Evolutionary conservation across 2,797 vertebrate genomes (phyloP).

Genomic region (Lacerta agilis): DNA sequence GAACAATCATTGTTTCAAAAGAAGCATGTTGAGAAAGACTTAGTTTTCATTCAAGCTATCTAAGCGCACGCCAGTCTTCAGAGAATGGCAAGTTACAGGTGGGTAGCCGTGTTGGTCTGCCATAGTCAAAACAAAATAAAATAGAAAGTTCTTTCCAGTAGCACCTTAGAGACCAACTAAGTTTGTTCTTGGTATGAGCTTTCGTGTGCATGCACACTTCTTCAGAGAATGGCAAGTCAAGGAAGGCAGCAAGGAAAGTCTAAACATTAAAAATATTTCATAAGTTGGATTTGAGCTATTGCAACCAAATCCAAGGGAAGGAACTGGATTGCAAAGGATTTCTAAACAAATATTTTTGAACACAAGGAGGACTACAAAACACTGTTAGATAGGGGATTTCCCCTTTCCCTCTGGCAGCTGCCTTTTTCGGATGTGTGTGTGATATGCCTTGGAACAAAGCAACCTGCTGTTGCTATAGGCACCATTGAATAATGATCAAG

Average conservation of each 20-base stretch:
- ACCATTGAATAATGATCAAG: too few species aligned
- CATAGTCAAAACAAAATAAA: too few species aligned
- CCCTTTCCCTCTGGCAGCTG: too few species aligned
- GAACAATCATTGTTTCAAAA: slow-evolving; percentile 39
- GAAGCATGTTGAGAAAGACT: neutral
- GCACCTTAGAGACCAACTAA: too few species aligned
- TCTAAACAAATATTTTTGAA: slow-evolving; percentile 25
- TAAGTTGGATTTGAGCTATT: slow-evolving; percentile 8
- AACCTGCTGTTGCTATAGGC: too few species aligned
- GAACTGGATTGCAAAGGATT: neutral
- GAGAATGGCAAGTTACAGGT: rapidly evolving
- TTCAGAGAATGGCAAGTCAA: rapidly evolving
- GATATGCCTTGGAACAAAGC: too few species aligned
- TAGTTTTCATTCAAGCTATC: neutral
- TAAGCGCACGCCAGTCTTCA: rapidly evolving
- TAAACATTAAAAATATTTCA: slow-evolving; percentile 8
- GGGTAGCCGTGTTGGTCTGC: too few species aligned
- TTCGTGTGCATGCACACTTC: too few species aligned
- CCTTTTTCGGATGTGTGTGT: too few species aligned
- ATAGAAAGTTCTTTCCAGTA: too few species aligned
- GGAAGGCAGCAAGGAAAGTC: neutral
- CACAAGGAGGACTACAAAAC: neutral
- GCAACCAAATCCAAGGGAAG: neutral
- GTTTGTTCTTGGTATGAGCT: too few species aligned
- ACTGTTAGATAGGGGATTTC: rapidly evolving